These are phyloP conservation scores for Pheosia tremula DNA, from an alignment of 2,888 invertebrate species.

Conservation along the genomic window DNA sequence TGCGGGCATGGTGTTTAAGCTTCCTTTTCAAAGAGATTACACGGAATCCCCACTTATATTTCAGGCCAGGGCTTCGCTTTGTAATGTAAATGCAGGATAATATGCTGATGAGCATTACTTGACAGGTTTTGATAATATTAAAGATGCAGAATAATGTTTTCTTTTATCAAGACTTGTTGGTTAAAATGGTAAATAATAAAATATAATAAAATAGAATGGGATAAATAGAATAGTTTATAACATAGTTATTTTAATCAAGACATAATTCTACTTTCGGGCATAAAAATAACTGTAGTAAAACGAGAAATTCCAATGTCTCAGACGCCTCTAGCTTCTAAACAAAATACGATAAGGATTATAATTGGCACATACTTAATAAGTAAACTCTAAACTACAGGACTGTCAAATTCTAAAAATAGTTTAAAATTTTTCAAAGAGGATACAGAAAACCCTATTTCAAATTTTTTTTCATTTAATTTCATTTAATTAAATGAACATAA, in stretches of 20 bases:
- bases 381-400: no score
- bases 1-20: conserved; percentile 38
- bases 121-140: conserved; percentile 33
- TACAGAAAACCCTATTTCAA: no score
- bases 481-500: neutral
- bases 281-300: no score
- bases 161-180: neutral
- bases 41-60: conserved; percentile 52
- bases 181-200: neutral
- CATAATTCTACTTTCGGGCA: no score
- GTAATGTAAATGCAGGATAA: conserved; percentile 67
- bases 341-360: no score
- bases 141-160: conserved; percentile 38
- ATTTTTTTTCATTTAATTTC: no score
- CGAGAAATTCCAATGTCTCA: no score
- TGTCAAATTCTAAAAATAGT: no score
- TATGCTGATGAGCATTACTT: conserved; percentile 54
- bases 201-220: neutral
- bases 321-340: no score
- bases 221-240: neutral
- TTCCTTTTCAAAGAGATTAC: conserved; percentile 55
- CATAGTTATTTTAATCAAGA: neutral
- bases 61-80: conserved; percentile 52
- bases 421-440: no score
- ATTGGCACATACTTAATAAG: no score